Conservation (phyloP, 2,888 invertebrate genomes). For the Pandemis heparana region DNA sequence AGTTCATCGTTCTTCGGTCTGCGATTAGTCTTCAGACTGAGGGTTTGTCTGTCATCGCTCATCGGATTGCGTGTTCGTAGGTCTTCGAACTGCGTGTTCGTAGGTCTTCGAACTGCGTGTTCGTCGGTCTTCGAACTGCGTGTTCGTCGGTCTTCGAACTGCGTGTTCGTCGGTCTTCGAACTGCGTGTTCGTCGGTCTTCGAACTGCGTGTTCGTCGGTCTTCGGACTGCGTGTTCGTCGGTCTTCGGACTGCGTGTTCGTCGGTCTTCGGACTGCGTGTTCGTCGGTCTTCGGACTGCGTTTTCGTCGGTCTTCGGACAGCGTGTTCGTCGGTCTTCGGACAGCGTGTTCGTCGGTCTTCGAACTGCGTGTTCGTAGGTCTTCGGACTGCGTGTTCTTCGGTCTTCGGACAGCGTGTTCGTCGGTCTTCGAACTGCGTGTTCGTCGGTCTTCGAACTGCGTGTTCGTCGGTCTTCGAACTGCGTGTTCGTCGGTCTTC, state of each 20-base stretch:
- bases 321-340: slow-evolving; percentile 5
- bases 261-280: background rate
- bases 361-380: background rate
- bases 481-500: background rate
- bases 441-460: background rate
- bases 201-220: slow-evolving; percentile 10
- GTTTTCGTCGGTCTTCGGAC: background rate
- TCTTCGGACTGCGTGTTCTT: background rate
- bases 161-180: slow-evolving; percentile 4
- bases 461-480: background rate
- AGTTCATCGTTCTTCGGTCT: background rate
- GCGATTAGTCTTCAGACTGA: background rate
- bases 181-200: slow-evolving; percentile 5
- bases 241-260: background rate
- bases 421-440: background rate
- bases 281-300: background rate
- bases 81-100: background rate
- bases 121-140: background rate
- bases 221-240: slow-evolving; percentile 7
- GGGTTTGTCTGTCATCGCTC: slow-evolving; percentile 1
- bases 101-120: background rate
- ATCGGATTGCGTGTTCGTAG: slow-evolving; percentile 1
- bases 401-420: background rate
- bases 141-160: background rate
- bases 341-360: background rate